Evolutionary conservation across 2,113 vertebrate species (phyloP), one percentile per base, ranked within the genome.

Genomic region (Anseranas semipalmata): DNA sequence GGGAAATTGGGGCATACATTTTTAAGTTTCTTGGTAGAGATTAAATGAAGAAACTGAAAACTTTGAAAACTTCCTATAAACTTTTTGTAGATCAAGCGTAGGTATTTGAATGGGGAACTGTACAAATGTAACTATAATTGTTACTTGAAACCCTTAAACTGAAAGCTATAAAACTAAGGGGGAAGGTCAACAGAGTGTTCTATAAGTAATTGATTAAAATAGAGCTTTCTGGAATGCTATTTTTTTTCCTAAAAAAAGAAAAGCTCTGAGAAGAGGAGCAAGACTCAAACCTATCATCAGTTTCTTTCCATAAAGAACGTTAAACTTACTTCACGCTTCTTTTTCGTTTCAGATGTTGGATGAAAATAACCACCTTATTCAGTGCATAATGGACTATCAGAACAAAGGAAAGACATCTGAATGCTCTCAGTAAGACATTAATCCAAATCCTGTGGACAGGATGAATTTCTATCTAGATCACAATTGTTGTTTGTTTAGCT

Each of bases 311-410:
- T n/a, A 84, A 79, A 83, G 20, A 79, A 7, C 2, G 2, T 71
- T 50, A 81, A 91, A 92, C 62, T 96, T 92, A 97, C 65, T 94
- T 39, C 55, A 46, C 6, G 48, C 21, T 73, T 92, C 35, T 96
- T 96, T 98, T 77, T 97, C 78, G 20, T 97, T 98, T 97, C 98
- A 99, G 99, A 98, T 99, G 98, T 97, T 99, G 98, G 99, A 99
- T 98, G 99, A 99, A 98, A 99, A 99, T 97, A 99, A 99, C 95
- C 99, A 99, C 95, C 98, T 99, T 91, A 99, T 99, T 97, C 99
- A 99, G 95, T 99, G 99, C 98, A 99, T 99, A 98, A 99, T 99
- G 99, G 99, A 99, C 97, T 99, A 99, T 97, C 99, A 99, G 98
- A 99, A 99, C 98, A 99, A 99, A 98, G 99, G 99, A 78, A 99